phyloP scores from a whole-genome alignment of 2,888 invertebrate species.

The Drosophila subquinaria region DNA sequence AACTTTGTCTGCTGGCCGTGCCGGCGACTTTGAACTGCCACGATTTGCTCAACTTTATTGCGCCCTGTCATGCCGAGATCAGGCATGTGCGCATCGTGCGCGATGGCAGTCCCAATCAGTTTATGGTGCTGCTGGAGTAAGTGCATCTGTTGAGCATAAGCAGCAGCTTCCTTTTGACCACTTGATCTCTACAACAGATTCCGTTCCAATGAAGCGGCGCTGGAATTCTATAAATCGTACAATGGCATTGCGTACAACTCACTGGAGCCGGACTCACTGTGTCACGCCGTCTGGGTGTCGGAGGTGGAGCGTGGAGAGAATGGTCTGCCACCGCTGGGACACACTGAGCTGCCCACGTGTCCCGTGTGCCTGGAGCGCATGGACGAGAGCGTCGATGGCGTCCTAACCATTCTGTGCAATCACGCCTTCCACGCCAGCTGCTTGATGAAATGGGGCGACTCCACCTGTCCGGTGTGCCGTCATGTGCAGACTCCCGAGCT shows the following conservation, averaged over 20 bases:
- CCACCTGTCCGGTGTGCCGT: conserved; percentile 99
- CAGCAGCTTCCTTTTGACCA: conserved; percentile 48
- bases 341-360: conserved; percentile 98
- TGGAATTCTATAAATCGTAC: conserved; percentile 96
- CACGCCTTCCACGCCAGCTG: conserved; percentile 99
- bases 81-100: conserved; percentile 96
- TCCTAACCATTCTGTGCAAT: conserved; percentile 98
- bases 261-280: conserved; percentile 95
- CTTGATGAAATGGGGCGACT: conserved; percentile 98
- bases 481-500: conserved; percentile 88
- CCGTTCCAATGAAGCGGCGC: conserved; percentile 91
- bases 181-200: conserved; percentile 86
- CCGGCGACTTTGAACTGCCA: conserved; percentile 96
- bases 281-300: conserved; percentile 98
- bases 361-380: conserved; percentile 93
- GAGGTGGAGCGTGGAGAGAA: conserved; percentile 94
- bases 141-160: conserved; percentile 60
- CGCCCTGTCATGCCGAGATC: conserved; percentile 95
- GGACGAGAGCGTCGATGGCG: conserved; percentile 99
- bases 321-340: conserved; percentile 90
- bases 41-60: conserved; percentile 96
- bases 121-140: conserved; percentile 97
- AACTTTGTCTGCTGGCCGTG: conserved; percentile 94
- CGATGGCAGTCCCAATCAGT: conserved; percentile 97
- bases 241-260: conserved; percentile 97